Percentiles rank a stretch among this genome's conserved stretches.
Conservation (phyloP, 2,797 vertebrate genomes). For the Prunella strophiata region DNA sequence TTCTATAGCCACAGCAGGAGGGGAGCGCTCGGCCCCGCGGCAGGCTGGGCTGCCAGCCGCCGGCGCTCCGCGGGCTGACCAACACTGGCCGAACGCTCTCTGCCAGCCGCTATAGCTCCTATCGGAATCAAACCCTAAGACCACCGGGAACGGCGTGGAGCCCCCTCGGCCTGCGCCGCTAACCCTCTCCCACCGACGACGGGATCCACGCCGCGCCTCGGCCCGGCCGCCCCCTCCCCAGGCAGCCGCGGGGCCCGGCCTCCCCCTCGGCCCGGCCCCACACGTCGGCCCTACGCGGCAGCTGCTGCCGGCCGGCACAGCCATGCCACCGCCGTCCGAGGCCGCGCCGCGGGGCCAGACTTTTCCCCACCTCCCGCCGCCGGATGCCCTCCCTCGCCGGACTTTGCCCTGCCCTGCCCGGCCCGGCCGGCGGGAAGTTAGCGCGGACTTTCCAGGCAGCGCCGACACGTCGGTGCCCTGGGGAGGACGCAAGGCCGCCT, state of each 20-base stretch:
- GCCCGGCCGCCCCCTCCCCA: neutral
- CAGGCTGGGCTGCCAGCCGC: neutral
- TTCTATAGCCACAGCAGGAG: neutral
- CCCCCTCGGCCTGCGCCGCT: neutral
- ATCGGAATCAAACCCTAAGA: neutral
- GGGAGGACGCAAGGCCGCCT: neutral
- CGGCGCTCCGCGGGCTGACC: neutral
- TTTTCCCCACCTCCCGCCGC: neutral
- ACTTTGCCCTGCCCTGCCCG: neutral
- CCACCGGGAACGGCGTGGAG: too few relatives aligned
- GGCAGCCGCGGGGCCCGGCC: neutral
- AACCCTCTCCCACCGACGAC: neutral
- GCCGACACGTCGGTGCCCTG: neutral
- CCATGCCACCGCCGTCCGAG: neutral
- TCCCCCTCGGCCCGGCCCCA: neutral
- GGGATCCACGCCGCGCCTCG: neutral
- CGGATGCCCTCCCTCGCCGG: neutral
- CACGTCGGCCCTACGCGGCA: neutral
- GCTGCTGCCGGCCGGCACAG: neutral
- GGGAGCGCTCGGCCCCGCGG: neutral
- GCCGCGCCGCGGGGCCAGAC: neutral
- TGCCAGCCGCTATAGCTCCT: neutral
- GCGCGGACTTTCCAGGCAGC: conserved; percentile 7
- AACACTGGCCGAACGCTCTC: neutral
- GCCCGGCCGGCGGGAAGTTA: conserved; percentile 24